These are phyloP conservation scores for Rambutsinella grinnellia DNA, from an alignment of 2,888 invertebrate genomes.

Conservation along the genomic window DNA sequence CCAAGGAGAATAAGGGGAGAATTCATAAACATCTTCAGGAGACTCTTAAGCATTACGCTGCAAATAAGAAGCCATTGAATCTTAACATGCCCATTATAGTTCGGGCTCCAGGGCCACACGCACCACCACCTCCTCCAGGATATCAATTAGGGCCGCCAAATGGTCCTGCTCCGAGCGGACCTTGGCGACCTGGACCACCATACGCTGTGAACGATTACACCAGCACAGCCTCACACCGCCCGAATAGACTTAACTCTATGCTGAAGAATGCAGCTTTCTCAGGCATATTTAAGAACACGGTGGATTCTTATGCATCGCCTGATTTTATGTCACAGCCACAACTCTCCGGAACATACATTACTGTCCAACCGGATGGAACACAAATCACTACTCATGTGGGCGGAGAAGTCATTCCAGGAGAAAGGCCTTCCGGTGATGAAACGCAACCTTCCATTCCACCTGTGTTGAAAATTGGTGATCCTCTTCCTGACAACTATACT, in stretches of 20 bases:
- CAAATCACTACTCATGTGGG: conserved; percentile 27
- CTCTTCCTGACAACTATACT: conserved; percentile 37
- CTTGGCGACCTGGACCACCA: not conserved
- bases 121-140: conserved; percentile 46
- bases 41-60: conserved; percentile 30
- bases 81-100: conserved; percentile 38
- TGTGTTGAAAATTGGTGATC: conserved; percentile 35
- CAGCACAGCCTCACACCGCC: not conserved
- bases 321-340: conserved; percentile 11
- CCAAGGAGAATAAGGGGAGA: conserved; percentile 24
- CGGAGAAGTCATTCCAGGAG: conserved; percentile 11
- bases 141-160: conserved; percentile 21
- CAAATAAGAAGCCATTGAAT: conserved; percentile 17
- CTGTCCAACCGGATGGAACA: conserved; percentile 20
- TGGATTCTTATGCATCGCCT: conserved; percentile 14
- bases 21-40: conserved; percentile 45
- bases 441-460: conserved; percentile 37
- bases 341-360: conserved; percentile 12
- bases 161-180: not conserved
- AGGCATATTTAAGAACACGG: conserved; percentile 17
- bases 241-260: conserved; percentile 18
- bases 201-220: not conserved
- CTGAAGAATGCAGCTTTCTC: conserved; percentile 31
- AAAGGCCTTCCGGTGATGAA: not conserved
- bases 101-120: conserved; percentile 40